Evolutionary conservation across 2,113 vertebrate species (phyloP), one percentile per base, ranked within the genome.

Genomic region (Seriola rivoliana): DNA sequence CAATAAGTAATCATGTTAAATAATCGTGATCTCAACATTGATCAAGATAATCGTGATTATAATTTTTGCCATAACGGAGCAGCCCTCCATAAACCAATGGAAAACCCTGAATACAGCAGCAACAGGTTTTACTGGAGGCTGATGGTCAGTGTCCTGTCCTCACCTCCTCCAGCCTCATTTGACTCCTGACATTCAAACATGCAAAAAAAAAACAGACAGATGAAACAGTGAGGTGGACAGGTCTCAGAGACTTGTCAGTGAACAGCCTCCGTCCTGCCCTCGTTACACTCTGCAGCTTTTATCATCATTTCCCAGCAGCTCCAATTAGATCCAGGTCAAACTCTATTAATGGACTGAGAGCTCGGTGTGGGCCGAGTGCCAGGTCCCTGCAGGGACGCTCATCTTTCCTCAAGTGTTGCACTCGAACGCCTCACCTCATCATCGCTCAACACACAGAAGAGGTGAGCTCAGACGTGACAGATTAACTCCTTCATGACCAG

Each of bases 291-390:
- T 21, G 29, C 12, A 16, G 50, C 29, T 59, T 82, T 71, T 17
- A 40, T 59, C 54, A 25, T 46, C 8, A 29, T 62, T 74, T 72
- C 66, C 66, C 72, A 36, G 67, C 52, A 52, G 55, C 3, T 66
- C 59, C 44, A 71, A 57, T 68, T 62, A 72, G 62, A 71, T 63
- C 32, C 84, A 62, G 67, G 72, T 77, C 72, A 81, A 63, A 78
- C 64, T 75, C 65, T 75, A 58, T 66, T 71, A 66, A 59, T 11
- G 23, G 69, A 50, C 4, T 25, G 29, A 36, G 57, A 44, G 71
- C 38, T 38, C 23, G 0, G 63, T 3, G 66, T 12, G 34, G 80
- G 38, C 21, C 11, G 11, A 52, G 67, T 0, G 66, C 50, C 67
- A 59, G 60, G 13, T 34, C 81, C 74, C 73, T 52, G 59, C 36